Evolutionary conservation across 2,797 vertebrate genomes (phyloP).

Genomic region (Serranus cabrilla): DNA sequence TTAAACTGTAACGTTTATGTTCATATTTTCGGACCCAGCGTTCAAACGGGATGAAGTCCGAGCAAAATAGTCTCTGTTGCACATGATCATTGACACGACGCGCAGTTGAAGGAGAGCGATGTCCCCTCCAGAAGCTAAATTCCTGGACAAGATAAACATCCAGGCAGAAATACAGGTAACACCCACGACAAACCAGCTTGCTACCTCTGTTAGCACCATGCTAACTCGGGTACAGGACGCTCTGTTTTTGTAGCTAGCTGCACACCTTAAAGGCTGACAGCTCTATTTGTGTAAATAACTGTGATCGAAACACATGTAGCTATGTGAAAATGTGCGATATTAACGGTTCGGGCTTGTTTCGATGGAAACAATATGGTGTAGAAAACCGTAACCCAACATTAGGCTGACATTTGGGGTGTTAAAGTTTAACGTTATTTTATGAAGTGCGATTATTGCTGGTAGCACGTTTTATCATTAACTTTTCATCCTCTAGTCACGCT

Average conservation of each 20-base stretch:
- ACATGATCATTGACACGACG: conserved; percentile 7
- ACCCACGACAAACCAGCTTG: conserved; percentile 47
- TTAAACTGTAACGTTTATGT: conserved; percentile 63
- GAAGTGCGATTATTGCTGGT: background rate
- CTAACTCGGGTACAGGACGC: conserved; percentile 54
- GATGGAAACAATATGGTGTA: background rate
- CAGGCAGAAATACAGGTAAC: conserved; percentile 76
- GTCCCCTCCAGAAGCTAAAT: conserved; percentile 49
- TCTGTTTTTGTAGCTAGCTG: conserved; percentile 46
- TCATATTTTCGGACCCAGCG: conserved; percentile 30
- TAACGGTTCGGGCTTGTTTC: background rate
- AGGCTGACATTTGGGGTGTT: background rate
- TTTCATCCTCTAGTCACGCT: background rate
- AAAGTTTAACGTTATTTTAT: background rate
- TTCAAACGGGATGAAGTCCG: conserved; percentile 51
- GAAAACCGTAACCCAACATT: background rate
- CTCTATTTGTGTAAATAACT: background rate
- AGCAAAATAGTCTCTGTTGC: background rate
- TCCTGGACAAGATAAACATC: conserved; percentile 47
- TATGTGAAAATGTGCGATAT: background rate
- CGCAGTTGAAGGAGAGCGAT: conserved; percentile 52
- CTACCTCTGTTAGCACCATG: conserved; percentile 57
- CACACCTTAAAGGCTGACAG: background rate
- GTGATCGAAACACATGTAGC: background rate
- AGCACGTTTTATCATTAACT: background rate